Evolutionary conservation across 2,113 vertebrate genomes (phyloP), one percentile per base, ranked within the genome.

Genomic region (Cygnus buccinator): DNA sequence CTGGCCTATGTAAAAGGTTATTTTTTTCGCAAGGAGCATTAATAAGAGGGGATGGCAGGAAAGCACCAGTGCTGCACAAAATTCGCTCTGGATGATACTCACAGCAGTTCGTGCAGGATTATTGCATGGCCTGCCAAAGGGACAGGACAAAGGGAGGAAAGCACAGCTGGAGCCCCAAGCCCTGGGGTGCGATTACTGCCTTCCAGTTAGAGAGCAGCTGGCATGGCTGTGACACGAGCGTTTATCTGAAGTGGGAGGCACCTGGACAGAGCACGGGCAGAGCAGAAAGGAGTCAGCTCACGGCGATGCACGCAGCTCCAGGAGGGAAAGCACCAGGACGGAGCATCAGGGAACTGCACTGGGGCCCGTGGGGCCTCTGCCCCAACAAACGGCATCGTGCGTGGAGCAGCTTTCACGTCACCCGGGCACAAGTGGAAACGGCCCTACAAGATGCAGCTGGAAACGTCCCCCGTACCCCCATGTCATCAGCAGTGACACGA

Each of bases 401-500:
- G 31, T 0, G 0, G 9, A 62, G 48, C 54, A 59, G 87, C 75
- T 50, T 33, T 55, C 58, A 6, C 31, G 9, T 46, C 80, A 10
- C 50, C n/a, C 18, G 23, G 41, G 39, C 66, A 55, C 10, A 29
- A 15, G 41, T 5, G 19, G 59, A 20, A 65, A 68, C 1, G 48
- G n/a, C 31, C 37, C 41, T 19, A 13, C 33, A 29, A 46, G 22
- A 43, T 33, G 9, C 28, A 68, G n/a, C 26, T 6, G 31, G 29
- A 61, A 61, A 55, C 10, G 52, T 62, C 19, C 35, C 63, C 21
- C 11, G 13, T 17, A 7, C 33, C 50, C 21, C 31, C 33, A 22
- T n/a, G 28, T 44, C 75, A 4, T 3, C 21, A 86, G 48, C 28
- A 14, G 66, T 14, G 72, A 58, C 0, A 0, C 1, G 26, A 58